phyloP scores from a whole-genome alignment of 1,140 invertebrate species.

The Hycleus cichorii region DNA sequence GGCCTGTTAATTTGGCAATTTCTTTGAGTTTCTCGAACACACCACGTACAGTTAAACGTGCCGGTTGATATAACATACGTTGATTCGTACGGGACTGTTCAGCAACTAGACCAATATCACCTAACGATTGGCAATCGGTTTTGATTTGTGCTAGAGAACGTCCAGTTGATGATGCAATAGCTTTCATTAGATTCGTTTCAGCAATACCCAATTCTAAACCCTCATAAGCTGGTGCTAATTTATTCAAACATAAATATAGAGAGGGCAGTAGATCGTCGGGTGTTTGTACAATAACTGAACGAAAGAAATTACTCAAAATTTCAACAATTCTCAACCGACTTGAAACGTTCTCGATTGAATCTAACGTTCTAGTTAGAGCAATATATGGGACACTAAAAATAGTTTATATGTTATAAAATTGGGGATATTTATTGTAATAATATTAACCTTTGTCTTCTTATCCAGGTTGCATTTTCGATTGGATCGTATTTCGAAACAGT shows the following conservation, averaged over 20 bases:
- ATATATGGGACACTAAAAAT: constrained; percentile 80
- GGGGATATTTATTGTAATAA: neutral
- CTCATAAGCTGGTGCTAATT: constrained; percentile 90
- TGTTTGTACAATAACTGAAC: constrained; percentile 82
- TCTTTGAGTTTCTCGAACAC: constrained; percentile 87
- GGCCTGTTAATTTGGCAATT: constrained; percentile 82
- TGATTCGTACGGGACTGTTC: constrained; percentile 86
- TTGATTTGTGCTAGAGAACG: constrained; percentile 81
- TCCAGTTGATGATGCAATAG: constrained; percentile 88
- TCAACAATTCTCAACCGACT: constrained; percentile 91
- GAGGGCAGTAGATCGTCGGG: constrained; percentile 84
- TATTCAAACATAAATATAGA: constrained; percentile 93
- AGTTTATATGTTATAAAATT: neutral
- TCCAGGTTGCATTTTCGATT: constrained; percentile 85
- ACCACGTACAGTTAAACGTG: constrained; percentile 54
- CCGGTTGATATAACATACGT: constrained; percentile 75
- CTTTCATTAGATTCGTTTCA: constrained; percentile 89
- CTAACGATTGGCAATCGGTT: constrained; percentile 65
- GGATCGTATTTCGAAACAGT: constrained; percentile 75
- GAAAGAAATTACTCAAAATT: constrained; percentile 88
- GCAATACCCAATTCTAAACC: constrained; percentile 72
- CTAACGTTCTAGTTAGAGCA: constrained; percentile 83
- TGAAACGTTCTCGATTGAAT: constrained; percentile 83
- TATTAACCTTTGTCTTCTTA: constrained; percentile 60
- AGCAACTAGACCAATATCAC: constrained; percentile 91